Percentiles rank a stretch among this genome's conserved stretches.
Conservation (phyloP, 2,888 invertebrate genomes). For the Rotaria socialis region DNA sequence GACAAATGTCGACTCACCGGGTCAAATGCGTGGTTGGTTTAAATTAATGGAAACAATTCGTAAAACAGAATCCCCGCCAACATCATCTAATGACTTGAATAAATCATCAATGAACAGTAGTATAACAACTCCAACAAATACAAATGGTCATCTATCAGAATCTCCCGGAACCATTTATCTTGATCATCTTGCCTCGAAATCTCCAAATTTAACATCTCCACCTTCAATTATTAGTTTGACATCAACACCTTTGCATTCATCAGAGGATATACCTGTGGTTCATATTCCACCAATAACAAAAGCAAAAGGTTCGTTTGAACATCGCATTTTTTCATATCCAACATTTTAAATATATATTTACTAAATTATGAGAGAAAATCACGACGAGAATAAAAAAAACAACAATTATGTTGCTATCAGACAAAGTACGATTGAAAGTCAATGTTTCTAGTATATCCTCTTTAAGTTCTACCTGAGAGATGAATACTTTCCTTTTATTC, state of each 20-base stretch:
- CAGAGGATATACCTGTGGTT: too few relatives aligned
- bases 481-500: too few relatives aligned
- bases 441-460: too few relatives aligned
- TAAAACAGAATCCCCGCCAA: not conserved
- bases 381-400: too few relatives aligned
- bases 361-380: too few relatives aligned
- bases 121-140: not conserved
- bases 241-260: not conserved
- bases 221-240: not conserved
- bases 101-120: not conserved
- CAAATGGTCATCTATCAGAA: not conserved
- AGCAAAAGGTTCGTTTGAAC: too few relatives aligned
- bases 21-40: constrained; percentile 36
- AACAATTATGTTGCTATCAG: too few relatives aligned
- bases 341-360: too few relatives aligned
- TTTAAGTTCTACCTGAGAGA: too few relatives aligned
- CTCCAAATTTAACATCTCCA: not conserved
- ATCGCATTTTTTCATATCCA: too few relatives aligned
- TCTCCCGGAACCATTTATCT: not conserved
- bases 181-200: not conserved
- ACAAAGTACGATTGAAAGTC: too few relatives aligned
- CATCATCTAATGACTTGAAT: not conserved
- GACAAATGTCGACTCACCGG: not conserved
- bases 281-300: too few relatives aligned
- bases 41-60: constrained; percentile 19